Evolutionary conservation across 2,113 vertebrate species (phyloP).

Genomic region (Capreolus pygargus): DNA sequence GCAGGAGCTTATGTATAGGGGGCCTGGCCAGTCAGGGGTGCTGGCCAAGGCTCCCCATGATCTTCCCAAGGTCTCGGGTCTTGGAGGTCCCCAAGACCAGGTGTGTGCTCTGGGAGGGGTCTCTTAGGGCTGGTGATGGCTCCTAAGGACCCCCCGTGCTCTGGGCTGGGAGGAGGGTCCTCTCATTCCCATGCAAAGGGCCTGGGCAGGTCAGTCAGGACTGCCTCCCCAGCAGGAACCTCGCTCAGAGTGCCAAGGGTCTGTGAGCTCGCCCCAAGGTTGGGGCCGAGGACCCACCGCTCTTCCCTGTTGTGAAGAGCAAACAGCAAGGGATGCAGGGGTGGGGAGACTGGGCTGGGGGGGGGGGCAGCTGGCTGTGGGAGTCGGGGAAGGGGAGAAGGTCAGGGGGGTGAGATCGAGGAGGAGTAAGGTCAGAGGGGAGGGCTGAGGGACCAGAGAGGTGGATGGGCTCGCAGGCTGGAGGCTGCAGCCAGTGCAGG

Average conservation of each 20-base stretch:
- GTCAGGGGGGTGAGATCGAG: not conserved
- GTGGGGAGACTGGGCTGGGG: rapidly evolving
- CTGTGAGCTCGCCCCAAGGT: rapidly evolving
- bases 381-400: not conserved
- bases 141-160: not conserved
- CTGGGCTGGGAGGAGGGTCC: not conserved
- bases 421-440: not conserved
- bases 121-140: not conserved
- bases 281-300: not conserved
- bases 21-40: not conserved
- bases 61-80: not conserved
- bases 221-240: not conserved
- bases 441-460: not conserved
- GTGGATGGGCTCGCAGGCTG: not conserved
- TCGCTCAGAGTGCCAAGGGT: rapidly evolving
- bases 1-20: not conserved
- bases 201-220: rapidly evolving
- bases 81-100: not conserved
- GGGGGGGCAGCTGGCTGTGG: not conserved
- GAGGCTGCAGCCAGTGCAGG: not conserved
- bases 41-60: not conserved
- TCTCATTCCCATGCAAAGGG: not conserved
- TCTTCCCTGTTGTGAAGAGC: not conserved
- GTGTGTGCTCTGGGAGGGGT: rapidly evolving
- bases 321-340: not conserved